Conservation (phyloP, 2,888 invertebrate species). For the Drosophila prolongata region DNA sequence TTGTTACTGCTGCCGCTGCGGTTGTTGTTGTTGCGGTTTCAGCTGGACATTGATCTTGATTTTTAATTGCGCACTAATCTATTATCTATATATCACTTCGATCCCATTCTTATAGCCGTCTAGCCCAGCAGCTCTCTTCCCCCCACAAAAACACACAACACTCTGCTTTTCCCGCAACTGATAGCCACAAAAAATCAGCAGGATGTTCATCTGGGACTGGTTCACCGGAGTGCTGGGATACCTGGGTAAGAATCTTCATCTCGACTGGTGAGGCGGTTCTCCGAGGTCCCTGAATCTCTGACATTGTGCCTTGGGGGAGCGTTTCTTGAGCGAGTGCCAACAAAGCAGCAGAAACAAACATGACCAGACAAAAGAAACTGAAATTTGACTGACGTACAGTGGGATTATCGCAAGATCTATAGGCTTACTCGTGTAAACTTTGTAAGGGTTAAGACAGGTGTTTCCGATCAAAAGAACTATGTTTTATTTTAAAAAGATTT, state of each 20-base stretch:
- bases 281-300: slow-evolving; percentile 33
- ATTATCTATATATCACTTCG: slow-evolving; percentile 20
- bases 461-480: no score
- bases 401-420: background rate
- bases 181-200: slow-evolving; percentile 48
- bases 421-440: background rate
- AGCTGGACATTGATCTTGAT: slow-evolving; percentile 68
- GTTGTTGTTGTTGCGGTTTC: slow-evolving; percentile 9
- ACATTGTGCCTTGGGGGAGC: slow-evolving; percentile 51
- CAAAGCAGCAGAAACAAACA: slow-evolving; percentile 65
- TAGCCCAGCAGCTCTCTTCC: slow-evolving; percentile 58
- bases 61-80: slow-evolving; percentile 36
- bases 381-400: slow-evolving; percentile 28
- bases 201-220: slow-evolving; percentile 98
- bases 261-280: background rate
- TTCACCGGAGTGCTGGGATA: slow-evolving; percentile 97
- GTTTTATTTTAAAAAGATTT: no score
- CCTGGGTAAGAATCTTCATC: slow-evolving; percentile 88
- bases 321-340: slow-evolving; percentile 81
- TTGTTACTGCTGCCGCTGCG: slow-evolving; percentile 22
- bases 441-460: background rate
- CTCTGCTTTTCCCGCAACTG: slow-evolving; percentile 49
- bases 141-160: slow-evolving; percentile 58
- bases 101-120: slow-evolving; percentile 28
- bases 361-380: slow-evolving; percentile 53